Base-by-base conservation (phyloP, 2,888 invertebrate genomes). In the Onchidella celtica region DNA sequence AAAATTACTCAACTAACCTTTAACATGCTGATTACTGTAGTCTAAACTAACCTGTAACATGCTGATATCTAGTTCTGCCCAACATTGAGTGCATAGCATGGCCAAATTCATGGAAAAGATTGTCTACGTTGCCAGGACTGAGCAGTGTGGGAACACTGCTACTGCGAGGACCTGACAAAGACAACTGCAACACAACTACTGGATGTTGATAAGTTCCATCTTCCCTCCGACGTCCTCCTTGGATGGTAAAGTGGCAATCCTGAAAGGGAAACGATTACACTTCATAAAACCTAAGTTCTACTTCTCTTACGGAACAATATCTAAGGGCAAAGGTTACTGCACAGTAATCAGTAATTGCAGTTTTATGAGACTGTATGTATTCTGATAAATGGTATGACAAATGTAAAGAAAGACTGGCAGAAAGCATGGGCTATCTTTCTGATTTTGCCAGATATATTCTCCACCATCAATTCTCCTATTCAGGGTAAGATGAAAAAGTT, bases 21-120 rank as follows among this genome's bases (percentile, higher is more conserved):
- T n/a, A n/a, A n/a, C n/a, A n/a, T n/a, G n/a, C n/a, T n/a, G n/a
- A n/a, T n/a, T n/a, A n/a, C n/a, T n/a, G n/a, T n/a, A n/a, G n/a
- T n/a, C n/a, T n/a, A n/a, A n/a, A 76, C 70, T 57, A 6, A 93
- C 94, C 94, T 3, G 98, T 97, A 66, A 99, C 98, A 94, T 99
- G 99, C 94, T 99, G 99, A 94, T 98, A 97, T 83, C 95, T 95
- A 0, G 99, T 98, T 73, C 98, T 95, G 1, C 97, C 99, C 87
- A 99, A 94, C 98, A 99, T 99, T 27, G 99, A 98, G 94, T 99
- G 99, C 95, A 99, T 96, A 24, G 99, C 99, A 94, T 99, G 99
- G 0, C 99, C 99, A 96, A 98, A 96, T 95, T 99, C 99, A 93
- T 99, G 99, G 94, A 99, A 99, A 86, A 99, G 94, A 94, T 99